Percentiles rank a stretch among this genome's conserved stretches.
These are phyloP conservation scores for Dermatemys mawii DNA, from an alignment of 2,113 vertebrate genomes.

Conservation along the genomic window DNA sequence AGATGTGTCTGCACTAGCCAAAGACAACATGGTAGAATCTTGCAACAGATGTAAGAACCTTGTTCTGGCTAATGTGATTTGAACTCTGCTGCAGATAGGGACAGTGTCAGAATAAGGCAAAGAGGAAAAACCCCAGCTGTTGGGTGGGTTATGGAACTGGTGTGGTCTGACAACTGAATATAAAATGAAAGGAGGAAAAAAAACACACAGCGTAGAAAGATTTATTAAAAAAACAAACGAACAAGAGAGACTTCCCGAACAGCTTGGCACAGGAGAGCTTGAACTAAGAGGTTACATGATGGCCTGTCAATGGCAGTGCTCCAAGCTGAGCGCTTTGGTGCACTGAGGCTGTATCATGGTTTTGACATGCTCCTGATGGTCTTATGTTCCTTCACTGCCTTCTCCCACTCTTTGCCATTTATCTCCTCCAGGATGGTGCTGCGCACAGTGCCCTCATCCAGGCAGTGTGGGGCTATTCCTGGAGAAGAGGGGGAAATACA, in stretches of 20 bases:
- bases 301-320: background rate
- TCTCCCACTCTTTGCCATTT: conserved; percentile 92
- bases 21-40: background rate
- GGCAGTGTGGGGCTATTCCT: conserved; percentile 93
- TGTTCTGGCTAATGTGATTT: background rate
- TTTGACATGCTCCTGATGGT: conserved; percentile 90
- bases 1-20: background rate
- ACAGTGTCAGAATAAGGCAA: background rate
- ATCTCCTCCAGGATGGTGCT: conserved; percentile 86
- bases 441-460: conserved; percentile 90
- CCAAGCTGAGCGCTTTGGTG: background rate
- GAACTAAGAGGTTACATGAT: background rate
- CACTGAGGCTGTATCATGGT: conserved; percentile 59
- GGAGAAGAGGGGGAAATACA: background rate
- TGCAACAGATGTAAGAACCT: background rate
- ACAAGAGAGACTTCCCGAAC: background rate
- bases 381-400: conserved; percentile 87
- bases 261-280: background rate
- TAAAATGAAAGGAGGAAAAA: background rate
- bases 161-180: background rate
- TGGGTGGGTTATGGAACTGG: background rate
- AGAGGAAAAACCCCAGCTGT: background rate
- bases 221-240: conserved; percentile 53
- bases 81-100: background rate
- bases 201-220: conserved; percentile 2